phyloP scores from a whole-genome alignment of 2,113 vertebrate genomes.

The Eulemur macaco region DNA sequence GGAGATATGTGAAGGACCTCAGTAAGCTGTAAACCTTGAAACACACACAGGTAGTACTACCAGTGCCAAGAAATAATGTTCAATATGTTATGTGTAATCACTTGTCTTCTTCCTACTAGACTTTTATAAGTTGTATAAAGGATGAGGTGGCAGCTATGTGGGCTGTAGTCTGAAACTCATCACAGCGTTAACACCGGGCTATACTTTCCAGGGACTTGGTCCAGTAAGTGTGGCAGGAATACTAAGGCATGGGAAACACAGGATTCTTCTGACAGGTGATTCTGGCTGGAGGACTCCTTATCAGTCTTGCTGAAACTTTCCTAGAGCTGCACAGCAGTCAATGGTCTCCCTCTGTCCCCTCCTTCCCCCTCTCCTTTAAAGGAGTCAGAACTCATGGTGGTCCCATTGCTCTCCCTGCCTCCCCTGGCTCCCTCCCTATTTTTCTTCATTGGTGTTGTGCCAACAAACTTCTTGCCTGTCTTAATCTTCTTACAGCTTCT shows the following conservation, averaged over 20 bases:
- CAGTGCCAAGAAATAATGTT: background rate
- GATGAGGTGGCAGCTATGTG: background rate
- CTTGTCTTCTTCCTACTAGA: background rate
- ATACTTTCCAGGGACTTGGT: background rate
- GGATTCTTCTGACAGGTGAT: background rate
- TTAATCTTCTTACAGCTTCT: background rate
- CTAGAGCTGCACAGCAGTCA: background rate
- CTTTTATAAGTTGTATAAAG: background rate
- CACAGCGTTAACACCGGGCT: rapidly evolving
- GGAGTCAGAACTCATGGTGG: background rate
- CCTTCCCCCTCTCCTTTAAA: background rate
- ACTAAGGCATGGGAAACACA: background rate
- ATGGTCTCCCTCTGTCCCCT: background rate
- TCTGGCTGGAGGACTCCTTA: background rate
- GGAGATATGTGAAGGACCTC: background rate
- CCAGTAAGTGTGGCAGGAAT: background rate
- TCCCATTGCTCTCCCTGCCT: too few species aligned
- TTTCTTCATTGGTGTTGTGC: background rate
- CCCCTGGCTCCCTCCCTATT: background rate
- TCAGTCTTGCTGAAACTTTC: background rate
- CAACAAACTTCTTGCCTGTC: background rate
- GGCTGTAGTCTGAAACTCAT: background rate
- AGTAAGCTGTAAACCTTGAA: background rate
- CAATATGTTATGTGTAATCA: rapidly evolving
- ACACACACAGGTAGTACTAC: background rate